A percentile compares a stretch with the other conserved stretches of the same genome.
phyloP scores from a whole-genome alignment of 2,888 invertebrate genomes.

The Lucinisca nassula region DNA sequence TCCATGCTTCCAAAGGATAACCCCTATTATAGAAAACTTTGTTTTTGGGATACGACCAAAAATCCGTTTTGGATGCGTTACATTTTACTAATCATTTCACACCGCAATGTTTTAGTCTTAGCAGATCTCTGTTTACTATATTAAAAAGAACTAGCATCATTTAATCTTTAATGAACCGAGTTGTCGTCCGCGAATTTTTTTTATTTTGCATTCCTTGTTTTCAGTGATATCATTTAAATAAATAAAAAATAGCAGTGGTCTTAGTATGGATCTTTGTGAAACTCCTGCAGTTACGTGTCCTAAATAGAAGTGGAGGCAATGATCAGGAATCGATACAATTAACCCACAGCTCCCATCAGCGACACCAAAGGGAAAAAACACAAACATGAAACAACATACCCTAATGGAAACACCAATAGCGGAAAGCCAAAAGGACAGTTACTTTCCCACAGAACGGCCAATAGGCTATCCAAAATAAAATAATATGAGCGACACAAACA shows the following conservation, averaged over 20 bases:
- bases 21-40: background rate
- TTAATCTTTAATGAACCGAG: background rate
- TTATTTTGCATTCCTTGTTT: background rate
- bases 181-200: background rate
- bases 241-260: background rate
- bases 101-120: background rate
- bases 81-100: background rate
- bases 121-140: background rate
- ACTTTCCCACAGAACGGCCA: too few species aligned
- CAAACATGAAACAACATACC: too few species aligned
- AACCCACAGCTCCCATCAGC: too few species aligned
- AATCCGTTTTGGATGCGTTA: background rate
- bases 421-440: too few species aligned
- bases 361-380: too few species aligned
- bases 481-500: too few species aligned
- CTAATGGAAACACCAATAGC: too few species aligned
- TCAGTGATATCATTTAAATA: background rate
- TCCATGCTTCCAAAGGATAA: too few species aligned
- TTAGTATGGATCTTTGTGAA: background rate
- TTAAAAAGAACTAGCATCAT: background rate
- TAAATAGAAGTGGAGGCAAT: too few species aligned
- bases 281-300: too few species aligned
- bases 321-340: too few species aligned
- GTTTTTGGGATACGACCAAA: background rate
- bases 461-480: too few species aligned